Evolutionary conservation across 1,140 invertebrate species (phyloP).

Genomic region (Megalonaias nervosa): DNA sequence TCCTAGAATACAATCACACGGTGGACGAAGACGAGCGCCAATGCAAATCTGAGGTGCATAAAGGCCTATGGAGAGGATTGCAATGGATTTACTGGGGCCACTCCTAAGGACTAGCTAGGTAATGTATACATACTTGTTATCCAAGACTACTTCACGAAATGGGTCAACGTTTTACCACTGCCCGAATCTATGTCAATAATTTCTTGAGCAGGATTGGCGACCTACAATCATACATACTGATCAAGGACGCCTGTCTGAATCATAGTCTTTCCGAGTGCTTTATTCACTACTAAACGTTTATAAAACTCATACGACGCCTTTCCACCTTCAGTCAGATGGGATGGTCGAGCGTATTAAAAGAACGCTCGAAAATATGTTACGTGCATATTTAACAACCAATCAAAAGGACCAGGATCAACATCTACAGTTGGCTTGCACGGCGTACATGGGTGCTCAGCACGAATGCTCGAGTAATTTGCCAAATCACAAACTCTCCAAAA

Average conservation of each 20-base stretch:
- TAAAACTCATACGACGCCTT: not conserved
- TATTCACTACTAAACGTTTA: no score
- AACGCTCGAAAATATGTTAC: not conserved
- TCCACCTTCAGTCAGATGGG: slow-evolving; percentile 6
- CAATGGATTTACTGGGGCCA: slow-evolving; percentile 12
- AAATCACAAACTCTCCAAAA: no score
- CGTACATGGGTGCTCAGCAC: not conserved
- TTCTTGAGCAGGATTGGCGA: slow-evolving; percentile 12
- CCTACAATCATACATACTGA: slow-evolving; percentile 6
- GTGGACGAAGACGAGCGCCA: not conserved
- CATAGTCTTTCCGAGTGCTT: not conserved
- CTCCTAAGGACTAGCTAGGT: not conserved
- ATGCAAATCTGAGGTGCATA: slow-evolving; percentile 2
- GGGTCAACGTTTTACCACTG: not conserved
- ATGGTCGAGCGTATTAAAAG: not conserved
- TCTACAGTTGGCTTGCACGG: slow-evolving; percentile 12
- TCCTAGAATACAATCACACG: no score
- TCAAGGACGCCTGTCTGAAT: slow-evolving; percentile 11
- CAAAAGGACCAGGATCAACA: slow-evolving; percentile 3
- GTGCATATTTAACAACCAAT: not conserved
- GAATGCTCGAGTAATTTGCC: not conserved
- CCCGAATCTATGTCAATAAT: not conserved
- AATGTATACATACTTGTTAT: slow-evolving; percentile 12
- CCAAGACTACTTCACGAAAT: slow-evolving; percentile 15
- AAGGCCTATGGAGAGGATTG: slow-evolving; percentile 12